phyloP scores from a whole-genome alignment of 37 sponge, comb jelly and placozoan genomes.

The Spongia lamella region DNA sequence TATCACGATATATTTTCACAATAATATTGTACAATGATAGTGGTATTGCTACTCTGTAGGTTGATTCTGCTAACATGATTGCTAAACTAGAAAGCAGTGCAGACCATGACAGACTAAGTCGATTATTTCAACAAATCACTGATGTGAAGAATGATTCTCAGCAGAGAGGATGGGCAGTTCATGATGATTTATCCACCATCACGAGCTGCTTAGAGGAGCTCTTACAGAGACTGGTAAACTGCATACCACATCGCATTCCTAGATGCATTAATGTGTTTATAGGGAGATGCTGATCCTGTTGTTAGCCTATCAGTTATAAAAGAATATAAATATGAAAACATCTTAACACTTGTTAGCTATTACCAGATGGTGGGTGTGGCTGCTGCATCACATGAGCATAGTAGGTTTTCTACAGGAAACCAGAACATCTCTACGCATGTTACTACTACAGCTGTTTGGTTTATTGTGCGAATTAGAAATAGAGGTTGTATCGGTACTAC shows the following conservation, averaged over 20 bases:
- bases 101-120: slow-evolving; percentile 56
- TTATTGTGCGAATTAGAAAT: slow-evolving; percentile 64
- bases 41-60: too few species aligned
- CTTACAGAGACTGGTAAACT: slow-evolving; percentile 64
- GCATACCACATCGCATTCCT: not conserved
- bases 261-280: not conserved
- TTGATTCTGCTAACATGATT: not conserved
- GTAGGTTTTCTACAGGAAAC: slow-evolving; percentile 47
- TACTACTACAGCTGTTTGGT: slow-evolving; percentile 79
- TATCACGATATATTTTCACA: too few species aligned
- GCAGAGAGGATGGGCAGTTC: slow-evolving; percentile 84
- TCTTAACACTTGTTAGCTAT: slow-evolving; percentile 69
- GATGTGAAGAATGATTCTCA: slow-evolving; percentile 74
- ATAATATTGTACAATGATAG: too few species aligned
- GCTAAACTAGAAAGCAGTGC: slow-evolving; percentile 15
- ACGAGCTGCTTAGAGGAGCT: slow-evolving; percentile 65
- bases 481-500: slow-evolving; percentile 39
- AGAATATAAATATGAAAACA: slow-evolving; percentile 76
- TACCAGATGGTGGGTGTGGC: slow-evolving; percentile 74
- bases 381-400: not conserved
- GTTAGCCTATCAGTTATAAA: slow-evolving; percentile 48
- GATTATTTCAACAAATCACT: slow-evolving; percentile 65
- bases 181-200: slow-evolving; percentile 66
- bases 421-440: slow-evolving; percentile 61
- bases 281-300: slow-evolving; percentile 84